These are phyloP conservation scores for Orgyia antiqua DNA, from an alignment of 2,888 invertebrate genomes.

Conservation along the genomic window DNA sequence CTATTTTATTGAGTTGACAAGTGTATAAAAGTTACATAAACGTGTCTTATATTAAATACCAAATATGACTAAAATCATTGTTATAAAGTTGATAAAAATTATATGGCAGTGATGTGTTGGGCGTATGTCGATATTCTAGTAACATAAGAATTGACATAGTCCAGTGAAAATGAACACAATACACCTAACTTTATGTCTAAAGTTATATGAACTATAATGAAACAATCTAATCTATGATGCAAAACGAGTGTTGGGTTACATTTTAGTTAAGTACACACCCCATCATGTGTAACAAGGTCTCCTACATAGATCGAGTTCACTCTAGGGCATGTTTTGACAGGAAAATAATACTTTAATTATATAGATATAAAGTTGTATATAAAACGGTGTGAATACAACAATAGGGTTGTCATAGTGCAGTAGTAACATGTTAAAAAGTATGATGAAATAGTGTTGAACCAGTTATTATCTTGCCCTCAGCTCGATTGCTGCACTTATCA, in stretches of 20 bases:
- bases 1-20: constrained; percentile 63
- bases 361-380: constrained; percentile 28
- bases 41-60: constrained; percentile 50
- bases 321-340: constrained; percentile 40
- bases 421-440: constrained; percentile 25
- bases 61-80: constrained; percentile 29
- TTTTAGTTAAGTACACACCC: constrained; percentile 41
- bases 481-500: constrained; percentile 30
- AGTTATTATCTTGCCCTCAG: constrained; percentile 27
- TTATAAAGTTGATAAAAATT: constrained; percentile 41
- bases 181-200: constrained; percentile 43
- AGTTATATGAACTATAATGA: constrained; percentile 37
- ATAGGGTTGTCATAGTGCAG: constrained; percentile 31
- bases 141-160: constrained; percentile 83
- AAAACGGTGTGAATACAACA: constrained; percentile 48
- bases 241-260: constrained; percentile 57
- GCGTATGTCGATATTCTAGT: constrained; percentile 81
- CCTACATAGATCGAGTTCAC: constrained; percentile 67
- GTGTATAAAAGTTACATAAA: constrained; percentile 66
- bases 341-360: constrained; percentile 34
- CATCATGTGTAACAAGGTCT: constrained; percentile 69
- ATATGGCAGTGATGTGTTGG: constrained; percentile 69
- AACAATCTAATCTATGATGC: constrained; percentile 57
- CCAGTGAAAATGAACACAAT: constrained; percentile 70
- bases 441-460: constrained; percentile 26